Evolutionary conservation across 2,113 vertebrate genomes (phyloP).

Genomic region (Reinhardtius hippoglossoides): DNA sequence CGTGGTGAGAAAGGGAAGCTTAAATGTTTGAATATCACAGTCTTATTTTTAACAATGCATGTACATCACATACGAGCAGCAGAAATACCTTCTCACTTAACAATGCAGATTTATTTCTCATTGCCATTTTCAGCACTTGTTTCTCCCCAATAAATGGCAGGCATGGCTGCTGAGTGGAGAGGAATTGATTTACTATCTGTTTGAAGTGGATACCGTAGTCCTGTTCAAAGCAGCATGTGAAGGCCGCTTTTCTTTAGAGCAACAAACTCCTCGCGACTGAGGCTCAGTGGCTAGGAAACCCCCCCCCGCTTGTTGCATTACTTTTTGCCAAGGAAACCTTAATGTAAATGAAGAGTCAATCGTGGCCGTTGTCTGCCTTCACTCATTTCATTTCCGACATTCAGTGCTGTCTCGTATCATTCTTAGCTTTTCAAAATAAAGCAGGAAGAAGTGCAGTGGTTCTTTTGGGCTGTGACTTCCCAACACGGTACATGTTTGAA

Average conservation of each 20-base stretch:
- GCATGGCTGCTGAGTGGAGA: slow-evolving; percentile 40
- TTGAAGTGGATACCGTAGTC: slow-evolving; percentile 60
- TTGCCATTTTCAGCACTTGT: slow-evolving; percentile 37
- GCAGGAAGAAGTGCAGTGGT: slow-evolving; percentile 3
- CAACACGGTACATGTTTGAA: slow-evolving; percentile 11
- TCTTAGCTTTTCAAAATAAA: slow-evolving; percentile 2
- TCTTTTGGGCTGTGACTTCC: slow-evolving; percentile 9
- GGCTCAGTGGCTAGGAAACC: slow-evolving; percentile 31
- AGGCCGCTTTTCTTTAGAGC: slow-evolving; percentile 56
- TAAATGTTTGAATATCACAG: slow-evolving; percentile 54
- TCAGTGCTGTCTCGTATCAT: background rate
- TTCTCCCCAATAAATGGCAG: slow-evolving; percentile 41
- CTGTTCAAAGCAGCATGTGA: slow-evolving; percentile 62
- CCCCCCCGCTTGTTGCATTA: slow-evolving; percentile 35
- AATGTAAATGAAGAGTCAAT: slow-evolving; percentile 17
- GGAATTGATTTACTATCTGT: slow-evolving; percentile 47
- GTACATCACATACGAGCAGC: slow-evolving; percentile 26
- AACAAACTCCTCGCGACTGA: slow-evolving; percentile 9
- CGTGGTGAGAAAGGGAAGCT: slow-evolving; percentile 14
- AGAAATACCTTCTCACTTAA: slow-evolving; percentile 32
- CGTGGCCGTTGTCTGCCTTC: background rate
- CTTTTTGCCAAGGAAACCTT: slow-evolving; percentile 34
- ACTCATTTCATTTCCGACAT: background rate
- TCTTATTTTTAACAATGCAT: slow-evolving; percentile 46
- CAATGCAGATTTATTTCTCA: slow-evolving; percentile 49